Percentiles rank a stretch among this genome's conserved stretches.
Evolutionary conservation across 2,113 vertebrate species (phyloP).

Genomic region (human (Homo sapiens)): DNA sequence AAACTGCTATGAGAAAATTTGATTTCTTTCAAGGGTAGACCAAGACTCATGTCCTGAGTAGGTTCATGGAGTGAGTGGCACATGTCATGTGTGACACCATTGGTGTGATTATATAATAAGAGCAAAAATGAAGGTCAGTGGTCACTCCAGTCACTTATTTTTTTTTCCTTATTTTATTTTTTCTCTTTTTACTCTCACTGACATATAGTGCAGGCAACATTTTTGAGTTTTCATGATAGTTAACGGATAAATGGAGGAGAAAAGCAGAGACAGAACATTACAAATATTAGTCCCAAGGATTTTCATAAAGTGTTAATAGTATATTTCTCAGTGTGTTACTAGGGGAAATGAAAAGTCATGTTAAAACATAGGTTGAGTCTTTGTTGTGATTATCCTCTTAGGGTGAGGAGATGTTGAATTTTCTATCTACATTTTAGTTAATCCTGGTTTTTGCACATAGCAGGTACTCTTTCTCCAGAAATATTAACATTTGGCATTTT

Average conservation of each 20-base stretch:
- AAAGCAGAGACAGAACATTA: neutral
- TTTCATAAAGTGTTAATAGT: neutral
- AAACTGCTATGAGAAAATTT: neutral
- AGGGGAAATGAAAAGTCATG: neutral
- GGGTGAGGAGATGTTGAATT: neutral
- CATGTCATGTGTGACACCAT: neutral
- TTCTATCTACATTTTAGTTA: neutral
- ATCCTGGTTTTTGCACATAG: neutral
- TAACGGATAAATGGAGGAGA: neutral
- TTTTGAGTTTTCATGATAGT: neutral
- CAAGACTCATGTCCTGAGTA: neutral
- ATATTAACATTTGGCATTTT: neutral
- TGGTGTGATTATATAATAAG: neutral
- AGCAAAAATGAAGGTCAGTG: neutral
- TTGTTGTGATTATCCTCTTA: neutral
- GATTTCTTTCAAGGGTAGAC: neutral
- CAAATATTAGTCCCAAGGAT: neutral
- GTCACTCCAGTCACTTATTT: neutral
- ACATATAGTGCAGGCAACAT: neutral
- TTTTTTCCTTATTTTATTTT: neutral
- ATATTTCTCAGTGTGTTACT: neutral
- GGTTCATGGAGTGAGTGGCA: neutral
- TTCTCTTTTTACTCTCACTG: neutral
- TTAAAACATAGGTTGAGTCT: neutral
- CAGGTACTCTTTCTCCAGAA: neutral